Evolutionary conservation across 2,797 vertebrate genomes (phyloP).

Genomic region (Corythornis leucogaster): DNA sequence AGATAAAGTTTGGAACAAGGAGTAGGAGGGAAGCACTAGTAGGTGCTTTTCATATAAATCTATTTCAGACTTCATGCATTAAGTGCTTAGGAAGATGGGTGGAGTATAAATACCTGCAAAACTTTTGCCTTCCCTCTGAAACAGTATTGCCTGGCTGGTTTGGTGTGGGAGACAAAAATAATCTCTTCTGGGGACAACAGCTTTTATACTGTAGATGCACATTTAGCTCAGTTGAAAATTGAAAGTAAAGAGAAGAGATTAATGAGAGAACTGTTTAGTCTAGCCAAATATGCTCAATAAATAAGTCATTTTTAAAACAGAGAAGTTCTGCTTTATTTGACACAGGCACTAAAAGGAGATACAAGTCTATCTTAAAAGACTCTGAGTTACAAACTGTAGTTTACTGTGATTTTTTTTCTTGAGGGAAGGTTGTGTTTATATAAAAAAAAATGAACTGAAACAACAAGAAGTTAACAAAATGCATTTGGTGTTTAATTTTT

Average conservation of each 20-base stretch:
- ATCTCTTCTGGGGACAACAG: neutral
- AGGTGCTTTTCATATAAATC: neutral
- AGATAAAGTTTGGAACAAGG: neutral
- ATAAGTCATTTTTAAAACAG: neutral
- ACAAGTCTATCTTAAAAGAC: neutral
- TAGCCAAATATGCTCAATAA: neutral
- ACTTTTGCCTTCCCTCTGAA: neutral
- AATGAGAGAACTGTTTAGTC: neutral
- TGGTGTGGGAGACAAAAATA: neutral
- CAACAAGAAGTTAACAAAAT: neutral
- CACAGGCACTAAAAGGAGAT: neutral
- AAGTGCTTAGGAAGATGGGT: neutral
- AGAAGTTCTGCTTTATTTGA: neutral
- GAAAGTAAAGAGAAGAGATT: neutral
- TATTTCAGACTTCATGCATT: neutral
- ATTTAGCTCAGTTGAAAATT: slow-evolving; percentile 6
- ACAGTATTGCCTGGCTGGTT: neutral
- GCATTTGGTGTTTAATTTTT: neutral
- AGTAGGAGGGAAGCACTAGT: neutral
- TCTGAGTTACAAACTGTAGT: neutral
- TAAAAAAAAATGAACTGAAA: neutral
- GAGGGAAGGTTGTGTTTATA: neutral
- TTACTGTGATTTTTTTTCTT: neutral
- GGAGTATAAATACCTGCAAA: neutral
- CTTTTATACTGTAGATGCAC: neutral